phyloP scores from a whole-genome alignment of 1,140 invertebrate genomes.

The Meloidogyne chitwoodi region DNA sequence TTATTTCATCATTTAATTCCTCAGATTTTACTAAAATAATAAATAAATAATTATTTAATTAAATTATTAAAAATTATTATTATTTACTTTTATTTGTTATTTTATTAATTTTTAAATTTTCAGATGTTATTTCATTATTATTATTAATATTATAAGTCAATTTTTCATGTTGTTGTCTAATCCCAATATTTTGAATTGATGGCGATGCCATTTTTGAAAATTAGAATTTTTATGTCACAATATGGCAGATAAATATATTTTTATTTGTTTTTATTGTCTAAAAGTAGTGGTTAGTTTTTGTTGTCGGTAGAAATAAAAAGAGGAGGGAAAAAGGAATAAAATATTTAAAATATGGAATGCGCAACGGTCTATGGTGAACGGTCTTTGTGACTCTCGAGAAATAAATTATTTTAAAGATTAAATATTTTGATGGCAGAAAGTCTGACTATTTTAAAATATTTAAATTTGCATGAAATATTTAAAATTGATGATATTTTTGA shows the following conservation, averaged over 20 bases:
- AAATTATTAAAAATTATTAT: too few relatives aligned
- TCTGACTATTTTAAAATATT: not conserved
- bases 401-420: not conserved
- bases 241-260: not conserved
- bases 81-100: not conserved
- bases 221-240: not conserved
- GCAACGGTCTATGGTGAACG: not conserved
- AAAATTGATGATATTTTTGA: not conserved
- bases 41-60: not conserved
- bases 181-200: not conserved
- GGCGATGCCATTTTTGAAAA: not conserved
- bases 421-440: not conserved
- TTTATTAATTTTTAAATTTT: too few relatives aligned
- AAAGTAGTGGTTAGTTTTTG: not conserved
- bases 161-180: not conserved
- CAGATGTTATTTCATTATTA: not conserved
- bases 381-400: not conserved
- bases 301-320: not conserved
- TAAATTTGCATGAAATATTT: not conserved
- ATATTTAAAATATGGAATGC: not conserved
- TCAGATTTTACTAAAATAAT: not conserved
- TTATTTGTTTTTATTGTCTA: not conserved
- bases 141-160: not conserved
- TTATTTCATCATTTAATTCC: not conserved
- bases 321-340: not conserved